Percentiles rank a stretch among this genome's conserved stretches.
Conservation (phyloP, 2,888 invertebrate genomes). For the Thecophora atra region DNA sequence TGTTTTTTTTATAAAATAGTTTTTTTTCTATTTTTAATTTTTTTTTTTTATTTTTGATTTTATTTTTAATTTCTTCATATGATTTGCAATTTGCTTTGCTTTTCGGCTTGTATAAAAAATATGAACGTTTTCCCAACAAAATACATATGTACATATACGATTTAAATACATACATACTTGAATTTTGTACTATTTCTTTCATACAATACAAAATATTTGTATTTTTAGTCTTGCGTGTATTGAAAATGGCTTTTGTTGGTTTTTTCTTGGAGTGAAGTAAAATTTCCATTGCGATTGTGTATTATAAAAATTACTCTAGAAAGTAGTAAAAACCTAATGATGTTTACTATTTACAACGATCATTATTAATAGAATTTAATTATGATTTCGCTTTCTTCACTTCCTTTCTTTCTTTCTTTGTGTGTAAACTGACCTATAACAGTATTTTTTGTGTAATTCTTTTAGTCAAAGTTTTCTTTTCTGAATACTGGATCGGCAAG, state of each 20-base stretch:
- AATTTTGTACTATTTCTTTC: slow-evolving; percentile 26
- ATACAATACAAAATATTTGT: slow-evolving; percentile 7
- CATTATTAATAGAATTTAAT: neutral
- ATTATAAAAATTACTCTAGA: neutral
- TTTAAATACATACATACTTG: neutral
- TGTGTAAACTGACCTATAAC: too few species aligned
- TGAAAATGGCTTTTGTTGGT: neutral
- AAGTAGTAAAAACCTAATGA: neutral
- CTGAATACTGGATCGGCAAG: slow-evolving; percentile 63
- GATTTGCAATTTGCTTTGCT: neutral
- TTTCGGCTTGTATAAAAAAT: slow-evolving; percentile 30
- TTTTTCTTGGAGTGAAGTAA: neutral
- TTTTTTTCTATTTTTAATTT: too few species aligned
- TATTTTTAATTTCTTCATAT: neutral
- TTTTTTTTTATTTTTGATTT: too few species aligned
- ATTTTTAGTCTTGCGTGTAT: slow-evolving; percentile 1
- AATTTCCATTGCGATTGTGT: neutral
- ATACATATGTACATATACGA: neutral
- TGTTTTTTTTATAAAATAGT: too few species aligned
- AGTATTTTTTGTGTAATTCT: too few species aligned
- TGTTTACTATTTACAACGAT: slow-evolving; percentile 9
- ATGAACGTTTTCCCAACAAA: slow-evolving; percentile 9
- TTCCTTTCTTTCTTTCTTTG: neutral
- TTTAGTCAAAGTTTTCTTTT: too few species aligned
- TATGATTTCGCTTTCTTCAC: too few species aligned